These are phyloP conservation scores for Spodoptera litura DNA, from an alignment of 1,140 invertebrate genomes.

Conservation along the genomic window DNA sequence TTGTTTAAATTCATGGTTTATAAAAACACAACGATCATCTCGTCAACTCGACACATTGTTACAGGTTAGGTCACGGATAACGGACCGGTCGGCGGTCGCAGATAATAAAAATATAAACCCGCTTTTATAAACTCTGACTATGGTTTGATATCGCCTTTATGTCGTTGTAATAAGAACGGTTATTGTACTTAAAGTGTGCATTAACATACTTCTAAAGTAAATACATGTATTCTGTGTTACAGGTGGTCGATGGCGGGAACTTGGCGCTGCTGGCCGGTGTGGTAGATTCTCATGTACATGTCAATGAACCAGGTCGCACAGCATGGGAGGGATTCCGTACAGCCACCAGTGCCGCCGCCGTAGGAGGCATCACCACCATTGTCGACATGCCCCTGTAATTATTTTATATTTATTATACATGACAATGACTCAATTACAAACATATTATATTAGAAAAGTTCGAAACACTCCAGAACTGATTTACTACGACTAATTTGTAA, in stretches of 20 bases:
- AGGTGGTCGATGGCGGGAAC: conserved; percentile 88
- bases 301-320: conserved; percentile 93
- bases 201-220: background rate
- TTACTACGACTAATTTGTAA: no score
- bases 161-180: background rate
- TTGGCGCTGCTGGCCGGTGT: conserved; percentile 91
- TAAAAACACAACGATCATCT: background rate
- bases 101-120: background rate
- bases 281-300: conserved; percentile 95
- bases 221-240: conserved; percentile 43
- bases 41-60: background rate
- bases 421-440: no score
- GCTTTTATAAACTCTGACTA: background rate
- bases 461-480: no score
- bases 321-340: conserved; percentile 91
- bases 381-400: conserved; percentile 91
- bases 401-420: background rate
- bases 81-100: conserved; percentile 1
- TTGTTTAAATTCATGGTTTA: no score
- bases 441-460: no score
- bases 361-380: conserved; percentile 91
- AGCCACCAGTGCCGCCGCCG: conserved; percentile 90
- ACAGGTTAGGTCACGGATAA: conserved; percentile 16
- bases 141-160: no score
- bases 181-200: background rate